Base-by-base conservation (phyloP, 1,140 invertebrate species). In the Drosophila trapezifrons region DNA sequence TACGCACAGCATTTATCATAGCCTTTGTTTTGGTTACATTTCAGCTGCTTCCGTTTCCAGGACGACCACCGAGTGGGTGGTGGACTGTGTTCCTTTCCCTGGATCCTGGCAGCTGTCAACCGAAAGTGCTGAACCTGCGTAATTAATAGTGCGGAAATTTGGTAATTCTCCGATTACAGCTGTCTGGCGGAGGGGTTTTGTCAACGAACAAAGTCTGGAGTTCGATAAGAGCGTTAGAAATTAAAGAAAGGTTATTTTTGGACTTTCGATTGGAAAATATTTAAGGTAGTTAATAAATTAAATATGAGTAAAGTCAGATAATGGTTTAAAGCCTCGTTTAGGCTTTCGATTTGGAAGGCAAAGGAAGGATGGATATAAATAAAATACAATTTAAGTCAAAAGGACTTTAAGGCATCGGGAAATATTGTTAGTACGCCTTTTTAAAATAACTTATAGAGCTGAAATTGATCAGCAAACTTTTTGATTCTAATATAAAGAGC, bases 101-200 rank as follows among this genome's bases (percentile, higher is more conserved):
- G 18, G 40, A 54, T 63, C 38, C 65, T 35, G 65, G 40, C 75
- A 78, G 74, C 74, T 78, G 76, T 71, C 52, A 42, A 27, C 22
- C 35, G 35, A 51, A 46, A 35, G 47, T 54, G 54, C 52, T 49
- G 40, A 76, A 56, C 74, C 74, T 62, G 45, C 42, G 74, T 77
- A 77, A 77, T 77, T 77, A 76, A 77, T 77, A 70, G 74, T 60
- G 55, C 55, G 73, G 64, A 69, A 77, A 77, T 57, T 76, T 60
- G 27, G 59, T 65, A 66, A 59, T 58, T 58, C 37, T 67, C 25
- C 47, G 54, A 46, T 66, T 59, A 67, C 43, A 56, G 18, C 35
- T 65, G 27, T 25, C 25, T 25, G 15, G 6, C 18, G 25, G 22
- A 2, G 15, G 9, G 47, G 18, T 47, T 18, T 35, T 10, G 17